A percentile compares a stretch with the other conserved stretches of the same genome.
phyloP scores from a whole-genome alignment of 2,888 invertebrate genomes.

The Phlogophora meticulosa region DNA sequence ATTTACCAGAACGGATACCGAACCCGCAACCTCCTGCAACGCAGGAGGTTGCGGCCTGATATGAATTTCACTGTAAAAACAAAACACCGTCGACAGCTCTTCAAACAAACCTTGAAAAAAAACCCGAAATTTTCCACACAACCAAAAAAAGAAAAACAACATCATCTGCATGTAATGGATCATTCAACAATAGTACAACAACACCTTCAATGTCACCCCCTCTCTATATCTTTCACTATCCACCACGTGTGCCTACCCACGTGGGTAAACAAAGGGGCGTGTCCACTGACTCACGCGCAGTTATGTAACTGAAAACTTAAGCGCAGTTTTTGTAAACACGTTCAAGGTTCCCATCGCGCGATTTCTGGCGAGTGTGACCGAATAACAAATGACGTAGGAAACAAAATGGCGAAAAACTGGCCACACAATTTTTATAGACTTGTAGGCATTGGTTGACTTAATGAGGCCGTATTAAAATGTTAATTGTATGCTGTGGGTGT shows the following conservation, averaged over 20 bases:
- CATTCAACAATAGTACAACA: conserved; percentile 29
- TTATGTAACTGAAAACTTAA: conserved; percentile 60
- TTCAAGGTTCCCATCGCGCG: conserved; percentile 63
- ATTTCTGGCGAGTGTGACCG: conserved; percentile 34
- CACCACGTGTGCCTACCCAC: conserved; percentile 33
- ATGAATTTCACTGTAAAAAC: neutral
- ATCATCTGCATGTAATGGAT: conserved; percentile 8
- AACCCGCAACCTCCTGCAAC: too few relatives aligned
- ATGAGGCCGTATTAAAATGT: conserved; percentile 3
- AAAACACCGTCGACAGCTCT: neutral
- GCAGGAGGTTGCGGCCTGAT: neutral
- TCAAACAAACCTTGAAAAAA: too few relatives aligned
- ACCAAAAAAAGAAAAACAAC: neutral
- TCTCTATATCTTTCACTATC: conserved; percentile 13
- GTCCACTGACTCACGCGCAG: conserved; percentile 57
- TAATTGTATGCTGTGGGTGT: conserved; percentile 34
- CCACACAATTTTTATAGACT: neutral
- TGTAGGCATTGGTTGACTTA: conserved; percentile 1
- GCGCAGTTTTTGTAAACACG: conserved; percentile 62
- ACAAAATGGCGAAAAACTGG: conserved; percentile 49
- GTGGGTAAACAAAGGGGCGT: conserved; percentile 56
- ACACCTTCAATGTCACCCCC: conserved; percentile 52
- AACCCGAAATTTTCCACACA: neutral
- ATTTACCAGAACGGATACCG: too few relatives aligned
- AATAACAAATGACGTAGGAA: conserved; percentile 59